Conservation (phyloP, 2,797 vertebrate species). For the Gymnothorax reevesii region DNA sequence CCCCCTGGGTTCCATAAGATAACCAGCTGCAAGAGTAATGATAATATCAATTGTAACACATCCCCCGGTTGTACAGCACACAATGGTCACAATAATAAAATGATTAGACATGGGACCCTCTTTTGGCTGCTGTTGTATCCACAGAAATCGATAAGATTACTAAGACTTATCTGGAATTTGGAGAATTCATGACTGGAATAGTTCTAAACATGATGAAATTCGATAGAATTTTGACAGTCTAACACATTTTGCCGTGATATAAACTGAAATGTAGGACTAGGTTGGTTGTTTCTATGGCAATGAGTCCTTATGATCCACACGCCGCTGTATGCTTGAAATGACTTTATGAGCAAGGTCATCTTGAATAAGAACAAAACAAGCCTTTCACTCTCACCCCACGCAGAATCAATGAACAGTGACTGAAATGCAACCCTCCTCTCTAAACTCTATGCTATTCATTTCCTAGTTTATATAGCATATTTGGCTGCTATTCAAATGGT, state of each 20-base stretch:
- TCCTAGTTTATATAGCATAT: not conserved
- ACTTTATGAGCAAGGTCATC: not conserved
- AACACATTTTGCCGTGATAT: not conserved
- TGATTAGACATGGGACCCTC: not conserved
- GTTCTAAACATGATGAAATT: not conserved
- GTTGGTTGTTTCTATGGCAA: conserved; percentile 20
- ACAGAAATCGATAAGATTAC: not conserved
- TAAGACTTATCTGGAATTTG: not conserved
- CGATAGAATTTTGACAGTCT: not conserved
- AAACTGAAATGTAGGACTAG: not conserved
- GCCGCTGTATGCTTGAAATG: not conserved
- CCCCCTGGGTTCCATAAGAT: not conserved
- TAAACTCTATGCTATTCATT: not conserved
- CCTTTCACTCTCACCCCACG: conserved; percentile 1
- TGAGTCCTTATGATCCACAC: not conserved
- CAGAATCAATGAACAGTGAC: conserved; percentile 4
- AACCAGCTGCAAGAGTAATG: not conserved
- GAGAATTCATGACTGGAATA: not conserved
- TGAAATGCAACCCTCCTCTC: not conserved
- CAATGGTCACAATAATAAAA: not conserved
- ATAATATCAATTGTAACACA: not conserved
- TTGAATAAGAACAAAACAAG: not conserved
- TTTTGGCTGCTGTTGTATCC: not conserved
- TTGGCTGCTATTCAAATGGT: not conserved
- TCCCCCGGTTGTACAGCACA: too few relatives aligned